Evolutionary conservation across 2,797 vertebrate genomes (phyloP).

Genomic region (Acanthornis magna): DNA sequence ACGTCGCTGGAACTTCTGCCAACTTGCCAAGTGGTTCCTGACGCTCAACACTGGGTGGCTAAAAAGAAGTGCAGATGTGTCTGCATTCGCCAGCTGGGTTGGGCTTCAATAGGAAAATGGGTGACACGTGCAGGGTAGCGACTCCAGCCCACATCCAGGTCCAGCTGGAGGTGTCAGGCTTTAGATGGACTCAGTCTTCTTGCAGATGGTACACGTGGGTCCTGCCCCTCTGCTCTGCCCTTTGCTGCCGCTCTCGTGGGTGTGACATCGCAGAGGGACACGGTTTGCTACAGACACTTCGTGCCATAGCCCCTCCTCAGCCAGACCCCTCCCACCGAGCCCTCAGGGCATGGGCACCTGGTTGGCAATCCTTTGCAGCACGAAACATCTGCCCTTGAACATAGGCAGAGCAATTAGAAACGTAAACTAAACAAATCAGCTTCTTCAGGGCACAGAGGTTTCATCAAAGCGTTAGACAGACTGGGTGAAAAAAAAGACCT

Average conservation of each 20-base stretch:
- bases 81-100: not conserved
- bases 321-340: no score
- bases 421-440: not conserved
- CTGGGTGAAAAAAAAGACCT: not conserved
- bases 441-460: fast-evolving
- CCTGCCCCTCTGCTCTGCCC: not conserved
- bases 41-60: fast-evolving
- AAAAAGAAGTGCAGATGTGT: not conserved
- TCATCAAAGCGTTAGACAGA: not conserved
- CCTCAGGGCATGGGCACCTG: fast-evolving
- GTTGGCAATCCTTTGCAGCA: fast-evolving
- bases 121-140: fast-evolving
- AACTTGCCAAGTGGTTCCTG: not conserved
- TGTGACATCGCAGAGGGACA: fast-evolving
- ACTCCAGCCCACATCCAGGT: not conserved
- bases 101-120: not conserved
- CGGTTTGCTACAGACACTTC: fast-evolving
- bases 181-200: no score
- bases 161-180: not conserved
- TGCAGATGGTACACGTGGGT: fast-evolving
- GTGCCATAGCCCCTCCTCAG: not conserved
- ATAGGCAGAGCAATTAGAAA: fast-evolving
- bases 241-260: fast-evolving
- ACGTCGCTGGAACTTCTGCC: not conserved
- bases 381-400: not conserved